These are phyloP conservation scores for Myxocyprinus asiaticus DNA, from an alignment of 2,113 vertebrate genomes.

Conservation along the genomic window DNA sequence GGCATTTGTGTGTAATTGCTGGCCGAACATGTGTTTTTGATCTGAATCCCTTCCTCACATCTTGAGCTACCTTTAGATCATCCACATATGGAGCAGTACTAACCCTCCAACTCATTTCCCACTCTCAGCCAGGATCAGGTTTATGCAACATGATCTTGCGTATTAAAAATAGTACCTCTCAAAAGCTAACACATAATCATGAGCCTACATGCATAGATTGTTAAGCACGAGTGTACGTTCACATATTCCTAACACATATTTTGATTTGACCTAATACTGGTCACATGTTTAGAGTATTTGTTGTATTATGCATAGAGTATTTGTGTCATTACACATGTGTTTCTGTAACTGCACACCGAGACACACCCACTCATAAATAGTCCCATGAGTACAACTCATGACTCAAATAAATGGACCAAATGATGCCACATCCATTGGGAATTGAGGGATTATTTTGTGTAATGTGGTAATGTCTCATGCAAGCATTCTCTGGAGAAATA, in stretches of 20 bases:
- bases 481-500: not conserved
- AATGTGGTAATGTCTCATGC: slow-evolving; percentile 25
- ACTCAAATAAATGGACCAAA: slow-evolving; percentile 11
- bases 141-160: slow-evolving; percentile 68
- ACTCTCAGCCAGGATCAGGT: slow-evolving; percentile 63
- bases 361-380: slow-evolving; percentile 12
- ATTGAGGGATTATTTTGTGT: slow-evolving; percentile 14
- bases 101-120: slow-evolving; percentile 24
- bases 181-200: slow-evolving; percentile 3
- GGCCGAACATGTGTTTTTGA: slow-evolving; percentile 43
- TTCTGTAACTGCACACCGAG: not conserved
- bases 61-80: slow-evolving; percentile 9
- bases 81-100: slow-evolving; percentile 6
- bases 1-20: not conserved
- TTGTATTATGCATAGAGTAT: not conserved
- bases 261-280: not conserved
- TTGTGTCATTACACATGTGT: not conserved
- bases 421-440: not conserved
- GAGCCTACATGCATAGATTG: slow-evolving; percentile 15
- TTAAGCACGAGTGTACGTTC: not conserved
- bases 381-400: slow-evolving; percentile 13
- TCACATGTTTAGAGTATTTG: not conserved
- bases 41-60: slow-evolving; percentile 52
- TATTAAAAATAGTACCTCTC: slow-evolving; percentile 62
- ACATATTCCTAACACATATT: not conserved